Conservation (phyloP, 30 jellyfish, hydroid and myxozoan genomes). For the Cassiopea andromeda region DNA sequence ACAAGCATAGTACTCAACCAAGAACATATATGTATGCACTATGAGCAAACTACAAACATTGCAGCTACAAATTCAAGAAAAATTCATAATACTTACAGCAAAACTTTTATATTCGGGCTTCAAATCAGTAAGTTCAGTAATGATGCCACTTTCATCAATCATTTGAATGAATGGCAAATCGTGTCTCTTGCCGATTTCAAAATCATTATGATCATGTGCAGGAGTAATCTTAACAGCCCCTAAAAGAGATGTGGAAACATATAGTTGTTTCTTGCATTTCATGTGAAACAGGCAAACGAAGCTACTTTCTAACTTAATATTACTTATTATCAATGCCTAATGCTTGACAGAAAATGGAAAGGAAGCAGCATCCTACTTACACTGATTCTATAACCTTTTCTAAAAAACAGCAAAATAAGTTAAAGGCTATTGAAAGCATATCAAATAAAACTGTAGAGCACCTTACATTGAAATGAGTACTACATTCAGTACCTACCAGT, state of each 20-base stretch:
- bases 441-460: no score
- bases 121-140: conserved; percentile 80
- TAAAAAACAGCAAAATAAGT: no score
- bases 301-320: no score
- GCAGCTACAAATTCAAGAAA: neutral
- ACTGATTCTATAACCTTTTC: no score
- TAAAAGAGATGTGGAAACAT: neutral
- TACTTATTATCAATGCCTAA: no score
- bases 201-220: conserved; percentile 98
- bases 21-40: no score
- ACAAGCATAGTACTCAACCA: no score
- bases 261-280: neutral
- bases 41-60: no score
- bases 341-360: no score
- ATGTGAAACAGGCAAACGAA: neutral
- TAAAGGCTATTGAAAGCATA: no score
- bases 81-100: conserved; percentile 57
- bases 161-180: conserved; percentile 81
- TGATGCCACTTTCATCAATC: conserved; percentile 92
- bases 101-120: conserved; percentile 86
- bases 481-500: conserved; percentile 73
- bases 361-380: no score
- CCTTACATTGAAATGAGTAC: no score
- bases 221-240: conserved; percentile 99
- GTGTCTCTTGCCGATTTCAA: conserved; percentile 92